Evolutionary conservation across 2,113 vertebrate genomes (phyloP).

Genomic region (Caloenas nicobarica): DNA sequence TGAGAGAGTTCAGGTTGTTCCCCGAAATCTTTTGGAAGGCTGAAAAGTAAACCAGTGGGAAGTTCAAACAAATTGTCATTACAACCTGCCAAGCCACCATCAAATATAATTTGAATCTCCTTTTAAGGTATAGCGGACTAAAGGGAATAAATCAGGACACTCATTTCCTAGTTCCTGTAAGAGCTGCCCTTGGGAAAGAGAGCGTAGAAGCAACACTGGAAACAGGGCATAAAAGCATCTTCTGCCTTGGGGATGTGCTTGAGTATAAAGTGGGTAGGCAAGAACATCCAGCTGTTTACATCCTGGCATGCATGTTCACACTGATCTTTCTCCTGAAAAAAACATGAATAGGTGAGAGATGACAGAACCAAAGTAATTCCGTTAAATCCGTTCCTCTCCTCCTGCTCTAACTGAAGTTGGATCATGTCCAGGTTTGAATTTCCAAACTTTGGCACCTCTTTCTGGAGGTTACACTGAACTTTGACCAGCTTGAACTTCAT

Average conservation of each 20-base stretch:
- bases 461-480: constrained; percentile 16
- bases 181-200: neutral
- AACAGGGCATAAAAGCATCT: neutral
- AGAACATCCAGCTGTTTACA: neutral
- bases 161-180: neutral
- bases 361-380: neutral
- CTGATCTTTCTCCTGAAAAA: neutral
- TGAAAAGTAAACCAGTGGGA: neutral
- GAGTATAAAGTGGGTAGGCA: neutral
- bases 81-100: neutral
- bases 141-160: neutral
- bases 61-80: neutral
- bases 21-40: neutral
- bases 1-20: neutral
- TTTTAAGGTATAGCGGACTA: neutral
- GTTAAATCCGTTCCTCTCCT: neutral
- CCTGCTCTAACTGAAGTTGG: neutral
- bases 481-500: neutral
- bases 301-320: neutral
- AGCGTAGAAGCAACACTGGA: neutral
- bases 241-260: neutral
- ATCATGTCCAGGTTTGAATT: neutral
- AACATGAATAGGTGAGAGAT: neutral
- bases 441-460: constrained; percentile 10
- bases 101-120: neutral